phyloP scores from a whole-genome alignment of 2,113 vertebrate species.

The Hoplias malabaricus region DNA sequence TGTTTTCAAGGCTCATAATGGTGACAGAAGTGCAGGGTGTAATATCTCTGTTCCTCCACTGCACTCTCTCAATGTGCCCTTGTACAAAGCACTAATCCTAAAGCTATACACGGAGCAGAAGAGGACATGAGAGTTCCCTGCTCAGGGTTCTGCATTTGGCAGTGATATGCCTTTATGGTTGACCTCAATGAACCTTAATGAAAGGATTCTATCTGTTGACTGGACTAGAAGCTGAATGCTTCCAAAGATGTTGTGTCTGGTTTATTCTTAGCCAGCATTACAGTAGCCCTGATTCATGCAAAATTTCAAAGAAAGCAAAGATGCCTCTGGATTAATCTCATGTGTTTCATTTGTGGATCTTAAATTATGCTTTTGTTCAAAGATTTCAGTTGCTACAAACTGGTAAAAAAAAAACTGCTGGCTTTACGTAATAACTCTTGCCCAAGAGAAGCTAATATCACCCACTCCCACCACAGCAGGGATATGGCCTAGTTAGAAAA shows the following conservation, averaged over 20 bases:
- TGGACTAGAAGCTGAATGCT: not conserved
- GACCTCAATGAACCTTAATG: not conserved
- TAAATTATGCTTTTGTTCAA: slow-evolving; percentile 2
- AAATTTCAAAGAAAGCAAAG: not conserved
- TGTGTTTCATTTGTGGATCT: not conserved
- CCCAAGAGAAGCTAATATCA: not conserved
- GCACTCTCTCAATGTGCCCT: not conserved
- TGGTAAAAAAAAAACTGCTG: not conserved
- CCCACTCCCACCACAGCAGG: not conserved
- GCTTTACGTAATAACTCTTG: not conserved
- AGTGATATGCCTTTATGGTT: not conserved
- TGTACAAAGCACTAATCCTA: slow-evolving; percentile 21
- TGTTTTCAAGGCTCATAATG: not conserved
- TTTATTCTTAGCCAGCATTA: not conserved
- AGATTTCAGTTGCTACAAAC: not conserved
- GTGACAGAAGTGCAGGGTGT: not conserved
- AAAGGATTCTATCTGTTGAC: not conserved
- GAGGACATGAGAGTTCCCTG: slow-evolving; percentile 2
- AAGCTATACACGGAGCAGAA: slow-evolving; percentile 1
- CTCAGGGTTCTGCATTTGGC: not conserved
- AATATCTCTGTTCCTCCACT: not conserved
- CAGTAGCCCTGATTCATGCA: not conserved
- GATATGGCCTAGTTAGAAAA: not conserved
- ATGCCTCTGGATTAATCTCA: not conserved
- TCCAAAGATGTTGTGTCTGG: not conserved